Conservation (phyloP, 1,140 invertebrate species). For the Drosophila leontia region DNA sequence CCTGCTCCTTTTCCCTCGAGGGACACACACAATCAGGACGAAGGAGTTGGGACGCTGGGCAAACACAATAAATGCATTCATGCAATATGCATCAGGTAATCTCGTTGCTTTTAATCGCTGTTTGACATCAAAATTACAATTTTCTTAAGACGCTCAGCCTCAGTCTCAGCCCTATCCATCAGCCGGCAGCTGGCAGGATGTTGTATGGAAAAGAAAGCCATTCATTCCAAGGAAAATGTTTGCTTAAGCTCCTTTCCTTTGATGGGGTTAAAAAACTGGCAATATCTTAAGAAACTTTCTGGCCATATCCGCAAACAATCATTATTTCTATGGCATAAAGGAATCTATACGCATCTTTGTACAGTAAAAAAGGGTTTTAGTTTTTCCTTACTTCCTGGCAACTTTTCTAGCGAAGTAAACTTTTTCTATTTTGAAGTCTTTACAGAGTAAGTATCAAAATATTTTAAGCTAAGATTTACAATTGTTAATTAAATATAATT, state of each 20-base stretch:
- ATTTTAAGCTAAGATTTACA: too few relatives aligned
- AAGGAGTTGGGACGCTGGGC: constrained; percentile 38
- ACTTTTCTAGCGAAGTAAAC: not conserved
- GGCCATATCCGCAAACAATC: constrained; percentile 16
- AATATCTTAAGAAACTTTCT: constrained; percentile 50
- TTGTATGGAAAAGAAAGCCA: constrained; percentile 31
- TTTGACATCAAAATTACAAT: constrained; percentile 84
- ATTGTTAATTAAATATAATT: not conserved
- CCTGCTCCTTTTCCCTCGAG: not conserved
- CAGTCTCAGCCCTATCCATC: constrained; percentile 8
- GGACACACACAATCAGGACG: constrained; percentile 10
- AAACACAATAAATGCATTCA: constrained; percentile 78
- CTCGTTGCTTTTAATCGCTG: constrained; percentile 84
- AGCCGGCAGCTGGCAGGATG: not conserved
- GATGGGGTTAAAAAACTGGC: constrained; percentile 30
- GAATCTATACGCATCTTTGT: constrained; percentile 43
- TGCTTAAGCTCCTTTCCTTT: constrained; percentile 47
- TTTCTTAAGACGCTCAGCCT: constrained; percentile 68
- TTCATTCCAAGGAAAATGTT: constrained; percentile 52
- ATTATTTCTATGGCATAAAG: constrained; percentile 43
- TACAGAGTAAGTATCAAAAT: not conserved
- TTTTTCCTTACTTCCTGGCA: constrained; percentile 4
- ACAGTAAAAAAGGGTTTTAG: constrained; percentile 42
- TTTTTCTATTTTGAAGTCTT: not conserved
- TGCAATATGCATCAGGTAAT: constrained; percentile 83